Evolutionary conservation across 2,888 invertebrate genomes (phyloP), one percentile per base, ranked within the genome.

Genomic region (Pristionchus mayeri): DNA sequence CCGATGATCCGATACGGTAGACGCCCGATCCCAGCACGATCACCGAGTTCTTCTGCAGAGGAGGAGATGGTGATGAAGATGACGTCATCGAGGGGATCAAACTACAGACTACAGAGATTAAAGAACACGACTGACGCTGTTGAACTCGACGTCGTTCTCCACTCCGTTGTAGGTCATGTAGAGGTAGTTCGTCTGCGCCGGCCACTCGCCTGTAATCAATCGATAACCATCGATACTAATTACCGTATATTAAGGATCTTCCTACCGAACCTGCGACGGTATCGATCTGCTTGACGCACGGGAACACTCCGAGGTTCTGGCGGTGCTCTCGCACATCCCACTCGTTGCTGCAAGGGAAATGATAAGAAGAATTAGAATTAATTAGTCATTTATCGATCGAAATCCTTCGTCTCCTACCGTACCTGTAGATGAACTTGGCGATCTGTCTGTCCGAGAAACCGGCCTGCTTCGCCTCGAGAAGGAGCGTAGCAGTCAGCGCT

Each of bases 391-490:
- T 11, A 4, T 54, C 54, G 54, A 54, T 54, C 54, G 54, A 3
- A 7, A 18, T n/a, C 40, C 11, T n/a, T 21, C 37, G n/a, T 6
- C 37, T 6, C 71, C 71, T n/a, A 40, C 71, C 40, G 16, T 40
- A 90, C 94, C 93, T 93, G 87, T 93, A 91, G 54, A 93, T 90
- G 76, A 91, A 92, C 79, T 94, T 94, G 0, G 97, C 98, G 86
- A 99, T 97, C 94, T 98, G 98, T 92, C 96, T 96, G 93, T 99
- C 99, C 4, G 97, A 97, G 93, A 98, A 99, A 3, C 99, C 99
- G 48, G 97, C 95, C 92, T 96, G 96, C 93, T 99, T 99, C 0
- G 98, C 97, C 88, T 95, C 94, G 82, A 96, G 93, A 48, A 99
- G 93, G 21, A 95, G 93, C 0, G 85, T 86, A 0, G 86, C 84